Evolutionary conservation across 2,113 vertebrate species (phyloP).

Genomic region (Rhineura floridana): DNA sequence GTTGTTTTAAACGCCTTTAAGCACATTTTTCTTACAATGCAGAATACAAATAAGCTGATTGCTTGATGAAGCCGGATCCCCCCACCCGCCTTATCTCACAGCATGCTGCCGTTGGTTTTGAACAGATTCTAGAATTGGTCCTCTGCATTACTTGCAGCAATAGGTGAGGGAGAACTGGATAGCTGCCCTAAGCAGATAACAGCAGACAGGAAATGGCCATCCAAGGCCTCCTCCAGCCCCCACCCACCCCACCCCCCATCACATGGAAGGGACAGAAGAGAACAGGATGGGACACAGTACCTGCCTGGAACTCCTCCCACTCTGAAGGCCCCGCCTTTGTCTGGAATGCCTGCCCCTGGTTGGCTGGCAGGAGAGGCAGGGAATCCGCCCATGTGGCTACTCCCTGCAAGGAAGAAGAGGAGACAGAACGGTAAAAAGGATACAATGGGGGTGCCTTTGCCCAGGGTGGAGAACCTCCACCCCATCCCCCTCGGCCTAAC

Average conservation of each 20-base stretch:
- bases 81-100: too few species aligned
- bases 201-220: not conserved
- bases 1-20: not conserved
- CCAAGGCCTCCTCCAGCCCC: too few species aligned
- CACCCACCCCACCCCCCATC: too few species aligned
- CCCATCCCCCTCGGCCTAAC: too few species aligned
- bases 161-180: not conserved
- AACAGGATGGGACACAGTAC: conserved; percentile 8
- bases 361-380: conserved; percentile 51
- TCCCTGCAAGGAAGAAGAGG: conserved; percentile 40
- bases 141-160: not conserved
- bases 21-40: not conserved
- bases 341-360: conserved; percentile 68
- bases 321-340: conserved; percentile 68
- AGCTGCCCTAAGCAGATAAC: too few species aligned
- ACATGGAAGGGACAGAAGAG: not conserved
- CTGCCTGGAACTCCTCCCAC: conserved; percentile 49
- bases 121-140: too few species aligned
- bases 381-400: conserved; percentile 52
- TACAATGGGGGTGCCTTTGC: too few species aligned
- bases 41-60: too few species aligned
- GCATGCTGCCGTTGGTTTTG: fast-evolving
- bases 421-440: not conserved
- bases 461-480: too few species aligned
- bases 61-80: not conserved